Base-by-base conservation (phyloP, 2,797 vertebrate genomes). In the Protosalanx chinensis region DNA sequence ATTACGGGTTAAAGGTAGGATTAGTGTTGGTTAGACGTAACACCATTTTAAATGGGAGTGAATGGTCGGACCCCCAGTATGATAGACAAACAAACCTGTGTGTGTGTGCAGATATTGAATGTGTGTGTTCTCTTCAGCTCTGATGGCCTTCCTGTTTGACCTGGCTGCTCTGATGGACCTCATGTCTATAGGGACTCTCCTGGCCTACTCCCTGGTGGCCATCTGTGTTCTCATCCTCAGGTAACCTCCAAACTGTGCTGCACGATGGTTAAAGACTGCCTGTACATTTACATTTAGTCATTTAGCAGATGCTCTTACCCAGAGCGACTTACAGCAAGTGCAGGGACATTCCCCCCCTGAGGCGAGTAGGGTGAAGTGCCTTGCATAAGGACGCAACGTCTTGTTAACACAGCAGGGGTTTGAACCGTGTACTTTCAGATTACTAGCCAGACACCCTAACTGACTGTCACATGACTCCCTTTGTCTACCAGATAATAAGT, bases 101-200 rank as follows among this genome's bases (percentile, higher is more conserved):
- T 63, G 15, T 27, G 35, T 59, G 5, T 10, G 3, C 12, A 37
- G 41, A 59, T 35, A 4, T 16, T 68, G n/a, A 56, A 20, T n/a
- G n/a, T 18, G 23, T 30, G 12, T 53, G 37, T 0, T 0, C 72
- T 0, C 74, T 84, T 20, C 82, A 97, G 96, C 95, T 13, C 69
- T 96, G 77, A 95, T 98, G 95, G 97, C 96, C 1, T 94, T 98
- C 76, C 87, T 99, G 69, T 93, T 98, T 32, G 94, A 98, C 81
- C 91, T 99, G 85, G 92, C 87, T 6, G 95, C 94, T 60, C 91
- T 99, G 82, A 95, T 99, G 68, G 95, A 99, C 78, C 95, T 99
- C 75, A 98, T 98, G 97, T 99, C 97, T 0, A 97, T 98, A 0
- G 97, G 97, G 64, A 99, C 97, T 0, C 91, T 99, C 79, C 84